Evolutionary conservation across 2,888 invertebrate species (phyloP), one percentile per base, ranked within the genome.

Genomic region (Argyra leucocephala): DNA sequence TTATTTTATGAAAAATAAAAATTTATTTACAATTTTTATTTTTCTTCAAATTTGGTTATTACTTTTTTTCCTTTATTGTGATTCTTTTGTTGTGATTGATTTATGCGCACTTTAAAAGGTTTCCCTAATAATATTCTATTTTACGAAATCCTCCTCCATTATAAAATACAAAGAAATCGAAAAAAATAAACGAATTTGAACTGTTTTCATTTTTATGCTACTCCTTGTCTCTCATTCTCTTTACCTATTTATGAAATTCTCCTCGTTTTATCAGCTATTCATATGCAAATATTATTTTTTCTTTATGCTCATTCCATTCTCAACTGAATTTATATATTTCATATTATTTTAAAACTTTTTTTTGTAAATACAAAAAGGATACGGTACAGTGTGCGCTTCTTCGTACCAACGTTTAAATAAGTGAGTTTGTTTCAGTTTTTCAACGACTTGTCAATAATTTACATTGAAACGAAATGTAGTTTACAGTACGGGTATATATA

Each of bases 241-340:
- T n/a, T n/a, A n/a, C n/a, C n/a, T 48, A 18, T 48, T 5, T 48
- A 12, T 48, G 18, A 18, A 18, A 5, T 48, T n/a, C 1, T 48
- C 5, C 1, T 48, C 15, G 37, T 48, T 48, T 48, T 31, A 18
- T n/a, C 48, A 48, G 48, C 18, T 48, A 48, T 48, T 48, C 48
- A 48, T 48, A 48, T 48, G 48, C 48, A 48, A 48, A 48, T 48
- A 48, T 48, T 48, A 48, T 48, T 48, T 48, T n/a, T n/a, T n/a
- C n/a, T n/a, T 48, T 48, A n/a, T 48, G 48, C 18, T 48, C 48
- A 48, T 48, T 48, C 15, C n/a, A 18, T 48, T 48, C 48, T 48
- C n/a, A 48, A 48, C 48, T 18, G 18, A 48, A 48, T 31, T 31
- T 31, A 31, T 31, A 31, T 31, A 7, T n/a, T n/a, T n/a, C n/a